phyloP scores from a whole-genome alignment of 2,888 invertebrate genomes.

The Mycogona germanica region DNA sequence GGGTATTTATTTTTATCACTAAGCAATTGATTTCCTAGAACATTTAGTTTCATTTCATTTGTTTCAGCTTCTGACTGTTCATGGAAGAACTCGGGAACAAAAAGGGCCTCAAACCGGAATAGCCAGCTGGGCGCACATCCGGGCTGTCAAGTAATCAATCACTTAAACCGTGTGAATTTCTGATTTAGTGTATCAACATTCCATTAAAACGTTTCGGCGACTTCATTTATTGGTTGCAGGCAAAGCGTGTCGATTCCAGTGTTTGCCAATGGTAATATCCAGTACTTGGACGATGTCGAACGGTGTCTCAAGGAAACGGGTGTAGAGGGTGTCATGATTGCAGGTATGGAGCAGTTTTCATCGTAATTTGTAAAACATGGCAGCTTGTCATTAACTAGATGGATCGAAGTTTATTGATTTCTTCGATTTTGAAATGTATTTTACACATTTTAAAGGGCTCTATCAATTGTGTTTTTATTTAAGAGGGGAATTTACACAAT shows the following conservation, averaged over 20 bases:
- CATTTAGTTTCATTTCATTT: slow-evolving; percentile 4
- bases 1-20: too few relatives aligned
- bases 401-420: not conserved
- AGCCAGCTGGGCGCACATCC: slow-evolving; percentile 88
- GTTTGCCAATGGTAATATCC: slow-evolving; percentile 96
- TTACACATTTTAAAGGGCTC: not conserved
- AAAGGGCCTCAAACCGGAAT: slow-evolving; percentile 92
- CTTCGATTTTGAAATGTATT: not conserved
- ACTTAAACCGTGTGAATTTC: not conserved
- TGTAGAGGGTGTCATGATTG: slow-evolving; percentile 47
- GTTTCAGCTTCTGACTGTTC: slow-evolving; percentile 71
- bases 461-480: slow-evolving; percentile 35
- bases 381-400: too few relatives aligned
- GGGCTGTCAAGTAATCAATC: slow-evolving; percentile 62
- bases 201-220: not conserved
- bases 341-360: slow-evolving; percentile 30
- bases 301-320: slow-evolving; percentile 74
- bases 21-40: too few relatives aligned
- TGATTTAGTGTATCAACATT: not conserved
- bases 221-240: too few relatives aligned
- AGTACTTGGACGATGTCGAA: slow-evolving; percentile 72
- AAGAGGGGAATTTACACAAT: slow-evolving; percentile 95
- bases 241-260: slow-evolving; percentile 80
- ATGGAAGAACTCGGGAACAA: slow-evolving; percentile 89
- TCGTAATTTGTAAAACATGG: not conserved